phyloP scores from a whole-genome alignment of 2,797 vertebrate species.

The Aeoliscus strigatus region DNA sequence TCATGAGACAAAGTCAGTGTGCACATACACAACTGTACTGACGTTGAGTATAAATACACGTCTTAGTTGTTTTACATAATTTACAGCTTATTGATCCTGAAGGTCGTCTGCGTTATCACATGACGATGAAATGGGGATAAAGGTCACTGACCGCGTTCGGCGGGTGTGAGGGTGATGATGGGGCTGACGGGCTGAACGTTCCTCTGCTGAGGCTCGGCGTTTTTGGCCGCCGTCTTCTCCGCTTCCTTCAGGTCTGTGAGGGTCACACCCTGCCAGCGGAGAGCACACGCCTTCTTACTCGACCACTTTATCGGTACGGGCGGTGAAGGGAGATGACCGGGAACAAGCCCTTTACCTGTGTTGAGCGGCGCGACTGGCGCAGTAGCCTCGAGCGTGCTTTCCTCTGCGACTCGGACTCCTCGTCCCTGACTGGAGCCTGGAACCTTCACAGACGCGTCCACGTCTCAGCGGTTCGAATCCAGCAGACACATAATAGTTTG shows the following conservation, averaged over 20 bases:
- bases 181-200: slow-evolving; percentile 73
- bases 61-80: too few species aligned
- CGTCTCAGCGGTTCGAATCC: too few species aligned
- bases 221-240: slow-evolving; percentile 72
- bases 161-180: slow-evolving; percentile 69
- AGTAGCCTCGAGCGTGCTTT: slow-evolving; percentile 87
- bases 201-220: slow-evolving; percentile 48
- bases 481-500: too few species aligned
- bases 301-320: too few species aligned
- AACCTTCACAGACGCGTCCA: slow-evolving; percentile 66
- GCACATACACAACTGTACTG: too few species aligned
- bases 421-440: slow-evolving; percentile 84
- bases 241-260: slow-evolving; percentile 88
- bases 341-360: slow-evolving; percentile 76
- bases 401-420: slow-evolving; percentile 90
- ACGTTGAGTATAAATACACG: too few species aligned
- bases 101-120: too few species aligned
- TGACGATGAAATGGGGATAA: too few species aligned
- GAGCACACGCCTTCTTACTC: slow-evolving; percentile 2
- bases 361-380: slow-evolving; percentile 87
- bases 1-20: too few species aligned
- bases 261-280: slow-evolving; percentile 80
- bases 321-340: background rate
- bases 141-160: slow-evolving; percentile 72
- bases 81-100: too few species aligned